phyloP scores from a whole-genome alignment of 2,888 invertebrate species.

The Papilio protenor region DNA sequence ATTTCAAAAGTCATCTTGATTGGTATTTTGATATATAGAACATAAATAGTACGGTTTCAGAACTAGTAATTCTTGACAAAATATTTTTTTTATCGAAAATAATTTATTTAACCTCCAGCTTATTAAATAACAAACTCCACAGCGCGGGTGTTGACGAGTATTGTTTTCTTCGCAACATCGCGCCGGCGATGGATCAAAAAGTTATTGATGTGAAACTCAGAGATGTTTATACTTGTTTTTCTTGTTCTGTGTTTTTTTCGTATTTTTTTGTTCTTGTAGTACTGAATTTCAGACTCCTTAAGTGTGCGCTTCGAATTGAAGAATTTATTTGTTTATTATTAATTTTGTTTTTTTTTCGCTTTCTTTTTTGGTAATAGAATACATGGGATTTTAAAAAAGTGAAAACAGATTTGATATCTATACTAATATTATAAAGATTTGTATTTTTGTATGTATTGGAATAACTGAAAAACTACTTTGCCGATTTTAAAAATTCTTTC shows the following conservation, averaged over 20 bases:
- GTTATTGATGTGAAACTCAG: constrained; percentile 13
- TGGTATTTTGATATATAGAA: not conserved
- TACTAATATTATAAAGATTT: no score
- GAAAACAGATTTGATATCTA: not conserved
- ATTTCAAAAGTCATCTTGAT: no score
- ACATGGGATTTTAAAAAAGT: not conserved
- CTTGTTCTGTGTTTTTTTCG: not conserved
- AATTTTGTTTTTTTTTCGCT: no score
- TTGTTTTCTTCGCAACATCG: constrained; percentile 12
- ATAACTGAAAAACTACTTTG: no score
- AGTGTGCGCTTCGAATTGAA: not conserved
- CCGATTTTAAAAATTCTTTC: no score
- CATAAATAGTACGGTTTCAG: not conserved
- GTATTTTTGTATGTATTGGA: no score
- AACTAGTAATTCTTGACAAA: not conserved
- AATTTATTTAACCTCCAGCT: not conserved
- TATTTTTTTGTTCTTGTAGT: not conserved
- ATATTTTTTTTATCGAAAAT: not conserved
- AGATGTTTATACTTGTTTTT: not conserved
- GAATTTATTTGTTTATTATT: not conserved
- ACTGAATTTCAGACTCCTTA: not conserved
- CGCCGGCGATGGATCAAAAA: constrained; percentile 6
- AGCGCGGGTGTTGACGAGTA: constrained; percentile 5
- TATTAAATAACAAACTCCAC: constrained; percentile 3
- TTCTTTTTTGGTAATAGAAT: not conserved